A percentile compares a stretch with the other conserved stretches of the same genome.
These are phyloP conservation scores for Caerostris extrusa DNA, from an alignment of 1,140 invertebrate genomes.

Conservation along the genomic window DNA sequence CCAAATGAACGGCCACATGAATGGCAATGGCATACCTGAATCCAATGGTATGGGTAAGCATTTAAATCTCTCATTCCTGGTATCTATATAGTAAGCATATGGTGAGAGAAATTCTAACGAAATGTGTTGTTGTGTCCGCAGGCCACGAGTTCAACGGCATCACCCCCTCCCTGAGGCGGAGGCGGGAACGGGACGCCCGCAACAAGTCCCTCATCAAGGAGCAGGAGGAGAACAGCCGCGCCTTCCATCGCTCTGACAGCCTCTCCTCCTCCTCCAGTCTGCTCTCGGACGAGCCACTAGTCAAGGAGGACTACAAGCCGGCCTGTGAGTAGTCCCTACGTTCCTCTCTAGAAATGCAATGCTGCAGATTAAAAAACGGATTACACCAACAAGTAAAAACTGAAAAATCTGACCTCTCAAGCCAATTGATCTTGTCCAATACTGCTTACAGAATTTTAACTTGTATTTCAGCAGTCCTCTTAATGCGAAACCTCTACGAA, in stretches of 20 bases:
- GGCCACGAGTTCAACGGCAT: slow-evolving; percentile 71
- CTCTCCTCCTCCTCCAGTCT: slow-evolving; percentile 85
- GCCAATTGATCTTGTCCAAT: too few relatives aligned
- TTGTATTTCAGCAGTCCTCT: too few relatives aligned
- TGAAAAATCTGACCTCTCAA: too few relatives aligned
- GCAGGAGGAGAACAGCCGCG: slow-evolving; percentile 84
- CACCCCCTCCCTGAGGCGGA: slow-evolving; percentile 36
- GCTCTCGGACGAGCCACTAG: slow-evolving; percentile 60
- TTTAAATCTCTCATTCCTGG: background rate
- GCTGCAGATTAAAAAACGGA: too few relatives aligned
- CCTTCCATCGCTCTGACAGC: slow-evolving; percentile 87
- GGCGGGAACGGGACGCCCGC: slow-evolving; percentile 78
- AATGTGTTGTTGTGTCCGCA: background rate
- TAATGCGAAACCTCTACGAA: too few relatives aligned
- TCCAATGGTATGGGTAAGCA: background rate
- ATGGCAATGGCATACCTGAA: slow-evolving; percentile 45
- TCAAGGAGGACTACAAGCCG: slow-evolving; percentile 19
- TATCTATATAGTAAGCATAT: too few relatives aligned
- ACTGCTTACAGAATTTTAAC: too few relatives aligned
- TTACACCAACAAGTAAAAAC: too few relatives aligned
- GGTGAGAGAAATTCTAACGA: background rate
- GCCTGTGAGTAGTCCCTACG: background rate
- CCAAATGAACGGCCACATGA: slow-evolving; percentile 52
- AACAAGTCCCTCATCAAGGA: slow-evolving; percentile 78
- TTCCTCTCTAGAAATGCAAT: background rate